These are phyloP conservation scores for Pseudorhiza aurosa DNA, from an alignment of 30 jellyfish, hydroid and myxozoan species.

Conservation along the genomic window DNA sequence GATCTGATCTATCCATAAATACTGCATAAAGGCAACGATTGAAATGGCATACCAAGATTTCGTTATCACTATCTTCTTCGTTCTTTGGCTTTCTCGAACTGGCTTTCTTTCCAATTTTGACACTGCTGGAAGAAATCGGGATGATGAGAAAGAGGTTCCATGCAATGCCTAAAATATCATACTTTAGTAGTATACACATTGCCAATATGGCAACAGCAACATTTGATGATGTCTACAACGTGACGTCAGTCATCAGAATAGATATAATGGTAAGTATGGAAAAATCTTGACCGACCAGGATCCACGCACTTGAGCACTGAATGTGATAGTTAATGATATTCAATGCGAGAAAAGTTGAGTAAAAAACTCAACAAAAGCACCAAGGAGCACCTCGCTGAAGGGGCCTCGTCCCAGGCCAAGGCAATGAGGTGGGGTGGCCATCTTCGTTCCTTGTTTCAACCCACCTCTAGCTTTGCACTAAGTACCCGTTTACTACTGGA, in stretches of 20 bases:
- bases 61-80: conserved; percentile 69
- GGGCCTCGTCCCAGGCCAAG: too few relatives aligned
- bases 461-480: too few relatives aligned
- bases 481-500: too few relatives aligned
- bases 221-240: too few relatives aligned
- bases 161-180: neutral
- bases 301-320: neutral
- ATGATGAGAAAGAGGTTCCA: neutral
- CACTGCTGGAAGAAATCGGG: neutral
- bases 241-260: too few relatives aligned
- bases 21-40: neutral
- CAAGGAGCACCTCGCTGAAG: too few relatives aligned
- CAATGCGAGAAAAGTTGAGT: too few relatives aligned
- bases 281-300: neutral
- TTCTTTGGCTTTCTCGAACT: conserved; percentile 31
- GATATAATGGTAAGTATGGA: neutral
- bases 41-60: conserved; percentile 43
- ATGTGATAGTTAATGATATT: too few relatives aligned
- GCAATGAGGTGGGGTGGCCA: too few relatives aligned
- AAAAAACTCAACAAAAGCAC: too few relatives aligned
- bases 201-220: neutral
- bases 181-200: neutral
- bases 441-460: too few relatives aligned
- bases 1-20: neutral
- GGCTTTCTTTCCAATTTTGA: conserved; percentile 30